These are phyloP conservation scores for Stenodera caucasica DNA, from an alignment of 2,888 invertebrate species.

Conservation along the genomic window DNA sequence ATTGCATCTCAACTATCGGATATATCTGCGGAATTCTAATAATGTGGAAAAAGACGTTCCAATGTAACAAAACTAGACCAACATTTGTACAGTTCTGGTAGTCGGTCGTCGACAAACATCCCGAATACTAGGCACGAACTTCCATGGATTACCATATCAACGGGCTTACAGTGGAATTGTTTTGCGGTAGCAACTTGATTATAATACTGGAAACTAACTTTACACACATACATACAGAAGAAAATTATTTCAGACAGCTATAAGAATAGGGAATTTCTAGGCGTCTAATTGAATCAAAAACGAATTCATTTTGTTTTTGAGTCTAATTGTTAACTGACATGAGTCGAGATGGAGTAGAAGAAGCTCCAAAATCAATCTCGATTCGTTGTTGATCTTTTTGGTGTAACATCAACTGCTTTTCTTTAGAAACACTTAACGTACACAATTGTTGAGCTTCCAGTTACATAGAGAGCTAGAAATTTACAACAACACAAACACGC, in stretches of 20 bases:
- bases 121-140: background rate
- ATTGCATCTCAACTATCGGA: background rate
- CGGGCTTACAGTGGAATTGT: constrained; percentile 7
- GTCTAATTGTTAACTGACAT: too few relatives aligned
- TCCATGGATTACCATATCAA: constrained; percentile 7
- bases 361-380: too few relatives aligned
- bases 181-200: constrained; percentile 7
- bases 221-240: background rate
- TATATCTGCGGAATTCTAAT: background rate
- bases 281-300: background rate
- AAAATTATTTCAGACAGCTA: background rate
- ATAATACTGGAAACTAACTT: constrained; percentile 1
- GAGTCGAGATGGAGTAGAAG: too few relatives aligned
- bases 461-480: background rate
- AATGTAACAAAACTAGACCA: background rate
- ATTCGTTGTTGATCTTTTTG: background rate
- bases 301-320: too few relatives aligned
- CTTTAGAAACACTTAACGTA: background rate
- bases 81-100: too few relatives aligned
- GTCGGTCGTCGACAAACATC: background rate
- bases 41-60: background rate
- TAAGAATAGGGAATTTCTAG: background rate
- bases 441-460: background rate
- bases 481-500: too few relatives aligned
- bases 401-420: background rate